A percentile compares a stretch with the other conserved stretches of the same genome.
These are phyloP conservation scores for Cheilosia grossa DNA, from an alignment of 2,888 invertebrate genomes.

Conservation along the genomic window DNA sequence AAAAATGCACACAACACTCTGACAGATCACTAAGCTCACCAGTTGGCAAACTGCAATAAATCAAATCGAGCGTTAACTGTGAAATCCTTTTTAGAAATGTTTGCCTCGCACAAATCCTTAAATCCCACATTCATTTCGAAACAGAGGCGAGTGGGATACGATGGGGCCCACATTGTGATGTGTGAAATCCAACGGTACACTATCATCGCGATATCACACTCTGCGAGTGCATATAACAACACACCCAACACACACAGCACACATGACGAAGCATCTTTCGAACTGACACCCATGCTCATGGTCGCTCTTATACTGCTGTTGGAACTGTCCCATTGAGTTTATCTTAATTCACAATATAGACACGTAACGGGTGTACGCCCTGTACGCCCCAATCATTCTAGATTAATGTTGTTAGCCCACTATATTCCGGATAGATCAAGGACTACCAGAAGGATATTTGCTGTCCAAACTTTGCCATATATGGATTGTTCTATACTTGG, in stretches of 20 bases:
- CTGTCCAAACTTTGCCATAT: constrained; percentile 35
- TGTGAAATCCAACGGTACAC: constrained; percentile 2
- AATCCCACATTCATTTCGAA: constrained; percentile 52
- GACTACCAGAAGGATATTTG: constrained; percentile 59
- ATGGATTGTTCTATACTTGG: constrained; percentile 38
- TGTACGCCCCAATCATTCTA: constrained; percentile 72
- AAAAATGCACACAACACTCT: constrained; percentile 11
- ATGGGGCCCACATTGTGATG: background rate
- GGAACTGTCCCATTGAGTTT: constrained; percentile 69
- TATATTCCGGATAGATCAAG: constrained; percentile 69
- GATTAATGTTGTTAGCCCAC: constrained; percentile 73
- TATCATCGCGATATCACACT: constrained; percentile 39
- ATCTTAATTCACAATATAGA: constrained; percentile 74
- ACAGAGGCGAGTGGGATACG: background rate
- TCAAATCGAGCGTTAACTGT: constrained; percentile 60
- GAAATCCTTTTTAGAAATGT: constrained; percentile 60
- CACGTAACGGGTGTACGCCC: constrained; percentile 72
- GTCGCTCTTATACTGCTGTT: background rate
- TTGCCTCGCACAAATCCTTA: constrained; percentile 43
- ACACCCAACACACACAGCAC: constrained; percentile 15
- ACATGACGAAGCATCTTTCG: constrained; percentile 51
- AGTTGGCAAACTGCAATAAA: constrained; percentile 61
- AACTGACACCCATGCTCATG: background rate
- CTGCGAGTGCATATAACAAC: constrained; percentile 24
- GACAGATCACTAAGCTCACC: constrained; percentile 34